These are phyloP conservation scores for Anastatus disparis DNA, from an alignment of 1,140 invertebrate genomes.

Conservation along the genomic window DNA sequence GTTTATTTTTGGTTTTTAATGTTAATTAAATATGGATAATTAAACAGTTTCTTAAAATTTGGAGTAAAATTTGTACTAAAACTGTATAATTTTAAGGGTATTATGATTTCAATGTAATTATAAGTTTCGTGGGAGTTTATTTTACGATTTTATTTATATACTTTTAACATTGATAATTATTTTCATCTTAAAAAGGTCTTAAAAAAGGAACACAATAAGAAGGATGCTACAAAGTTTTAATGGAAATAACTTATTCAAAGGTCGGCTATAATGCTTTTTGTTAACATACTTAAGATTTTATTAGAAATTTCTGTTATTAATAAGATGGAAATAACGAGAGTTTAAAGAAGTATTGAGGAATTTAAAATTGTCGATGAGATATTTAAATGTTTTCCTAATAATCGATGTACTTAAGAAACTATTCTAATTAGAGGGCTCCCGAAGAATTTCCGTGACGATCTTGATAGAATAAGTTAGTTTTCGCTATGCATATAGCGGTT, in stretches of 20 bases:
- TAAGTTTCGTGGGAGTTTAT: no score
- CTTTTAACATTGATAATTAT: no score
- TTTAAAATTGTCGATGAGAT: slow-evolving; percentile 12
- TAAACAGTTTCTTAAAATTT: no score
- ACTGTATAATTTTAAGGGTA: no score
- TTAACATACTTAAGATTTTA: background rate
- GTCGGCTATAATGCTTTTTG: no score
- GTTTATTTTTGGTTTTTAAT: no score
- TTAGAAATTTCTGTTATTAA: slow-evolving; percentile 1
- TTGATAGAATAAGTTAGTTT: slow-evolving; percentile 3
- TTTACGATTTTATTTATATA: no score
- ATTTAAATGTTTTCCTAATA: background rate
- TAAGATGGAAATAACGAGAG: background rate
- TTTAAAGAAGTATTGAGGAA: background rate
- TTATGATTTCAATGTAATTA: no score
- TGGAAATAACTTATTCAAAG: background rate
- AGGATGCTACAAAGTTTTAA: background rate
- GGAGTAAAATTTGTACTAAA: no score
- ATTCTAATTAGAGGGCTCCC: background rate
- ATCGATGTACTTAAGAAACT: background rate
- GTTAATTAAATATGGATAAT: no score
- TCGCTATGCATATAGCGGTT: background rate
- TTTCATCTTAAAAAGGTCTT: no score
- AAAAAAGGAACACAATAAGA: no score
- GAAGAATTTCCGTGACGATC: slow-evolving; percentile 16